These are phyloP conservation scores for Cavia aperea DNA, from an alignment of 2,113 vertebrate species.

Conservation along the genomic window DNA sequence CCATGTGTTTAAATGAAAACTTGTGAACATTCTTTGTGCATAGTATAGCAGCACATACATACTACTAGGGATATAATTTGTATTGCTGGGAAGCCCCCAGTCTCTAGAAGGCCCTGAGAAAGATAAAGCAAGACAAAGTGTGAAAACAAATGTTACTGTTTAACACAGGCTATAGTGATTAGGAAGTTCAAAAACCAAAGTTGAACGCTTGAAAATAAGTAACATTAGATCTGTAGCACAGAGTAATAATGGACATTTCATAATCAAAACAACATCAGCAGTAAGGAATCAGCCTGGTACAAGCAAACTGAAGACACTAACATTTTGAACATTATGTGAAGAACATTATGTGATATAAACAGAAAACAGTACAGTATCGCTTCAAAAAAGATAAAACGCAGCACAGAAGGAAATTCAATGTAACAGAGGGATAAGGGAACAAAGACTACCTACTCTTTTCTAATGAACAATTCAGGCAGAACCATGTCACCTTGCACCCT, in stretches of 20 bases:
- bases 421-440: not conserved
- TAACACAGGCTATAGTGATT: not conserved
- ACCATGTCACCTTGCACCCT: not conserved
- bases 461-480: not conserved
- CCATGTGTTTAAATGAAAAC: not conserved
- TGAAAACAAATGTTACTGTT: slow-evolving; percentile 14
- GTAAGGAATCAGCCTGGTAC: not conserved
- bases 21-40: not conserved
- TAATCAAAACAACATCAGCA: not conserved
- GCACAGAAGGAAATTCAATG: not conserved
- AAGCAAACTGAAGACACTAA: not conserved
- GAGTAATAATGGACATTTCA: not conserved
- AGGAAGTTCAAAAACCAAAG: slow-evolving; percentile 20
- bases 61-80: not conserved
- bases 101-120: not conserved
- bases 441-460: not conserved
- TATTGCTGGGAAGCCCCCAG: not conserved
- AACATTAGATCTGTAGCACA: not conserved
- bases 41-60: not conserved
- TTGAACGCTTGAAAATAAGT: not conserved
- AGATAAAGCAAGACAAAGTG: not conserved
- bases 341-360: not conserved
- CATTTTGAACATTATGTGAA: not conserved
- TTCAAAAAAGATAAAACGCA: not conserved
- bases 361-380: not conserved